These are phyloP conservation scores for Drosophila gunungcola DNA, from an alignment of 1,140 invertebrate genomes.

Conservation along the genomic window DNA sequence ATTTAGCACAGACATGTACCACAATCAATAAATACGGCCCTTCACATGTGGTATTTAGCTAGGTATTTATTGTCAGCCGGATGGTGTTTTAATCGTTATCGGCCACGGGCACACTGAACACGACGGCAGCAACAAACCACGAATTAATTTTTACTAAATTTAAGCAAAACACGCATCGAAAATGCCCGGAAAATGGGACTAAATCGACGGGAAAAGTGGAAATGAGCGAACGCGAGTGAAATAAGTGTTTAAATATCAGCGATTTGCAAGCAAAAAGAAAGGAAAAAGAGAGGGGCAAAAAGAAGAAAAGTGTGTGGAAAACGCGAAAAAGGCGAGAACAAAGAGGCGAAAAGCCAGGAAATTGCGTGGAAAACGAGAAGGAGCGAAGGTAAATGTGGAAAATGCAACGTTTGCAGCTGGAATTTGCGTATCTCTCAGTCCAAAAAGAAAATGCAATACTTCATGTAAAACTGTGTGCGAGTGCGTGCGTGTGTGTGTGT, in stretches of 20 bases:
- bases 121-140: constrained; percentile 37
- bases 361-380: constrained; percentile 19
- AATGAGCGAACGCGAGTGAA: constrained; percentile 1
- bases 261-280: constrained; percentile 27
- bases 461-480: constrained; percentile 17
- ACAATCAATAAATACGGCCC: no score
- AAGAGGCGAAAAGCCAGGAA: constrained; percentile 40
- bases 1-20: no score
- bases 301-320: constrained; percentile 44
- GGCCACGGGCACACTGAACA: background rate
- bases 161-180: constrained; percentile 23
- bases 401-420: constrained; percentile 52
- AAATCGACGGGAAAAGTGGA: background rate
- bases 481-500: constrained; percentile 35
- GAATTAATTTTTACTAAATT: constrained; percentile 28
- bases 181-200: constrained; percentile 18
- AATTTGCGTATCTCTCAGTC: constrained; percentile 48
- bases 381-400: constrained; percentile 58
- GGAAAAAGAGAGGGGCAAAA: constrained; percentile 8
- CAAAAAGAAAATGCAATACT: constrained; percentile 44
- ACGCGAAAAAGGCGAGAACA: constrained; percentile 47
- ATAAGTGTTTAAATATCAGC: constrained; percentile 19
- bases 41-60: no score
- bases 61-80: no score
- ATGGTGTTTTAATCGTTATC: background rate